These are phyloP conservation scores for Lingula anatina DNA, from an alignment of 2,888 invertebrate species.

Conservation along the genomic window DNA sequence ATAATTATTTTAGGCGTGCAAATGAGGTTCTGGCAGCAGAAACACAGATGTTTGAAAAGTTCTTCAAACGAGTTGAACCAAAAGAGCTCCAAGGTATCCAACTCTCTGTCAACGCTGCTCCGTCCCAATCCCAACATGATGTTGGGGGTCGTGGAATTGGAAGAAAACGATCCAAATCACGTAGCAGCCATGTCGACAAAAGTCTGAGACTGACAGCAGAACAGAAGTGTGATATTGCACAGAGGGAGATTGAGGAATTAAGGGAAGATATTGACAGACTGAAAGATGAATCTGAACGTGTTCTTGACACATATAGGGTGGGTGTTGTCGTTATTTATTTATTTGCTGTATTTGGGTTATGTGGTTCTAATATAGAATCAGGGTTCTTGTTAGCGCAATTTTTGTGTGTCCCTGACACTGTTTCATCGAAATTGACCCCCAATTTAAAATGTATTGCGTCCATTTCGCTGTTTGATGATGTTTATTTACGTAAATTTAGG, in stretches of 20 bases:
- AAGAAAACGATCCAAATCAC: slow-evolving; percentile 46
- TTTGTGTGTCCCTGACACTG: no score
- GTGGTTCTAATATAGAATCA: neutral
- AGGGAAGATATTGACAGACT: slow-evolving; percentile 43
- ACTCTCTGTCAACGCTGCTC: slow-evolving; percentile 16
- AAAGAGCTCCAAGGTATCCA: slow-evolving; percentile 24
- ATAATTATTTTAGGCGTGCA: slow-evolving; percentile 34
- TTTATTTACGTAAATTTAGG: no score
- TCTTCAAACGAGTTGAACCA: slow-evolving; percentile 43
- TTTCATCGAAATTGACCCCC: no score
- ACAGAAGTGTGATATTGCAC: slow-evolving; percentile 53
- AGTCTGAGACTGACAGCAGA: slow-evolving; percentile 44
- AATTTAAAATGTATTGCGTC: no score
- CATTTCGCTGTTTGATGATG: no score
- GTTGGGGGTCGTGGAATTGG: slow-evolving; percentile 21
- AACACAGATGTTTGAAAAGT: slow-evolving; percentile 52
- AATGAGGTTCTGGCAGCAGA: slow-evolving; percentile 49
- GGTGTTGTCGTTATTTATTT: neutral
- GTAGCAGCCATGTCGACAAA: slow-evolving; percentile 40
- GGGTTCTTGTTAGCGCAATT: no score
- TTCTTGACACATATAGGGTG: slow-evolving; percentile 48
- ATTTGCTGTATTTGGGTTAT: neutral
- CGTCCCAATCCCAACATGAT: slow-evolving; percentile 29
- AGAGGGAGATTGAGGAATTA: slow-evolving; percentile 49
- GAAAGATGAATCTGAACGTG: slow-evolving; percentile 48